Base-by-base conservation (phyloP, 2,888 invertebrate species). In the Tachystola acroxantha region DNA sequence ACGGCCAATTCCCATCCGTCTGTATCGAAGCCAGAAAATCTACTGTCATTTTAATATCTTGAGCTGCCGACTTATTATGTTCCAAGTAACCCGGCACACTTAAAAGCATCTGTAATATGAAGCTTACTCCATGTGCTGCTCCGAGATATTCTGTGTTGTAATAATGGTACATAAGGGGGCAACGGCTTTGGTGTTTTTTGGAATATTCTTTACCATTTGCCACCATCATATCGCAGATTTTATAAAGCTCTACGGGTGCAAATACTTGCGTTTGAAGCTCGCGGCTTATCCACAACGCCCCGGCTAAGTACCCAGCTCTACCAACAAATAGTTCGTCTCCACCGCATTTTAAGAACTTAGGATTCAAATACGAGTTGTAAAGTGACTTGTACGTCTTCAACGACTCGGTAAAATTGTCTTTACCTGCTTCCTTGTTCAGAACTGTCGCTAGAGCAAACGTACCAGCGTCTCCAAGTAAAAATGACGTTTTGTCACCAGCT, bases 321-420 rank as follows among this genome's bases (percentile, higher is more conserved):
- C 96, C 96, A 1, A 96, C 94, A 57, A 96, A 92, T 12, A 95
- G 79, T 69, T 96, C 96, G 73, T 96, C 96, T 20, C 93, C 93
- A 10, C 93, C 93, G 57, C 89, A 89, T 57, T 88, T 88, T 7
- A 91, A 74, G 53, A 91, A 92, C 46, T 67, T 79, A 0, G 80
- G 74, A 36, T 70, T 67, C 13, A 85, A 51, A 42, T 71, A 85
- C 7, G 56, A 55, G 7, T 37, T 39, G 25, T 82, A 73, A 6
- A 88, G 70, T 7, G 82, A 72, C 40, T 77, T 79, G 41, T 84
- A 82, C 14, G 64, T 60, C 2, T 78, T 58, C 2, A 88, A 57
- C 16, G 68, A 67, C 7, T 78, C 69, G 2, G 43, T 25, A 28
- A 47, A 79, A 13, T 65, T 55, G 1, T 72, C 62, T 42, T 90